Evolutionary conservation across 2,888 invertebrate genomes (phyloP).

Genomic region (Cryptocheilus praepositus): DNA sequence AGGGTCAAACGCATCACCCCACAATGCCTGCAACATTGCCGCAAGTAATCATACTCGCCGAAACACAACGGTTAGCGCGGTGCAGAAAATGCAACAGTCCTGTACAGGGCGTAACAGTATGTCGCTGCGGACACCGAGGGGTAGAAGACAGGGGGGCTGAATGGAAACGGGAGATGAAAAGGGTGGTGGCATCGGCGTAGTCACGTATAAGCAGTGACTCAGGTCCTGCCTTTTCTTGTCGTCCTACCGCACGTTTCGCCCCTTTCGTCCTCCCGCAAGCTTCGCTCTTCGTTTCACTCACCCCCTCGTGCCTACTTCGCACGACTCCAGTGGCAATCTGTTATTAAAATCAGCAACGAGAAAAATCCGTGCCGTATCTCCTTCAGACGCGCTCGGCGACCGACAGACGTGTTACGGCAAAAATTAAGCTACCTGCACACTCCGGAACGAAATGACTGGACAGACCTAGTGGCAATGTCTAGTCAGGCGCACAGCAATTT

Average conservation of each 20-base stretch:
- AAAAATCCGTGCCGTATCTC: conserved; percentile 75
- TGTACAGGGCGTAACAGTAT: no score
- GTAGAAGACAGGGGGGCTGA: conserved; percentile 32
- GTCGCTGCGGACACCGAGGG: no score
- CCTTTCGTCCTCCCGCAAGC: conserved; percentile 30
- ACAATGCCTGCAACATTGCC: no score
- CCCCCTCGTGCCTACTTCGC: conserved; percentile 27
- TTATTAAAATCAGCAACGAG: conserved; percentile 75
- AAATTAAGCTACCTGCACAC: conserved; percentile 72
- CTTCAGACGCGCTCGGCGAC: conserved; percentile 48
- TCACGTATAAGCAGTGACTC: conserved; percentile 73
- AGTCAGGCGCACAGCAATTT: no score
- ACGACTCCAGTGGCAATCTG: conserved; percentile 63
- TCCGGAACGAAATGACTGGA: conserved; percentile 51
- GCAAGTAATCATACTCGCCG: no score
- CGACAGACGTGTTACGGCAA: conserved; percentile 73
- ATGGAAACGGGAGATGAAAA: conserved; percentile 26
- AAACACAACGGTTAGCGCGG: conserved; percentile 26
- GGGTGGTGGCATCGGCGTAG: conserved; percentile 48
- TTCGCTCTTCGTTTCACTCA: conserved; percentile 18
- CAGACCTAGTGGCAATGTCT: neutral
- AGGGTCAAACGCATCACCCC: conserved; percentile 52
- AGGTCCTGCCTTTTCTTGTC: conserved; percentile 38
- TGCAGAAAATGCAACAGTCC: conserved; percentile 36
- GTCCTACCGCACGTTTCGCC: conserved; percentile 12